These are phyloP conservation scores for Oscheius sp. DNA, from an alignment of 2,888 invertebrate genomes.

Conservation along the genomic window DNA sequence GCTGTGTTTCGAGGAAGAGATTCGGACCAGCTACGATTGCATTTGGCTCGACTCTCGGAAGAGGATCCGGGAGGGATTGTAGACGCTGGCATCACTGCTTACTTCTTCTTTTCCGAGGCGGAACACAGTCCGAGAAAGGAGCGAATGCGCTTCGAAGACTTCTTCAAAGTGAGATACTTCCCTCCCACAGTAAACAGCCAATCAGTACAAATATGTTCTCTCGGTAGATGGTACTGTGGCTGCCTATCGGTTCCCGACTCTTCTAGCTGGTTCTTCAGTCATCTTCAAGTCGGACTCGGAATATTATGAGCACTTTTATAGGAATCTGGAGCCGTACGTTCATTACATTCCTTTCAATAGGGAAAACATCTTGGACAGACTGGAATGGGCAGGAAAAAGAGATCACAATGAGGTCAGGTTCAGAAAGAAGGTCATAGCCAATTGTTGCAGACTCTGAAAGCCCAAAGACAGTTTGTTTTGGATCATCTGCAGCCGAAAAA, in stretches of 20 bases:
- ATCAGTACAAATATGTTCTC: slow-evolving; percentile 91
- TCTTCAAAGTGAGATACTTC: slow-evolving; percentile 83
- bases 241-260: slow-evolving; percentile 91
- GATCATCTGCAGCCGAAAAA: slow-evolving; percentile 55
- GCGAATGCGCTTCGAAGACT: slow-evolving; percentile 88
- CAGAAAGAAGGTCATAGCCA: not conserved
- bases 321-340: slow-evolving; percentile 81
- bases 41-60: slow-evolving; percentile 7
- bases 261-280: slow-evolving; percentile 87
- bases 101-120: slow-evolving; percentile 84
- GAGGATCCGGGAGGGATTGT: slow-evolving; percentile 76
- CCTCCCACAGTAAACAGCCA: not conserved
- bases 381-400: slow-evolving; percentile 43
- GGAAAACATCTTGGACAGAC: slow-evolving; percentile 81
- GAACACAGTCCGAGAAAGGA: slow-evolving; percentile 79
- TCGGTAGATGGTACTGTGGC: slow-evolving; percentile 96
- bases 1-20: slow-evolving; percentile 35
- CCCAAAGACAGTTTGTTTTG: slow-evolving; percentile 40
- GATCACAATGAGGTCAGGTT: slow-evolving; percentile 56
- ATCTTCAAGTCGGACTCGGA: slow-evolving; percentile 91
- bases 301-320: slow-evolving; percentile 95
- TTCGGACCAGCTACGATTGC: slow-evolving; percentile 26
- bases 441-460: slow-evolving; percentile 28
- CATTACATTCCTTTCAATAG: slow-evolving; percentile 87
- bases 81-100: slow-evolving; percentile 92